Base-by-base conservation (phyloP, 2,888 invertebrate species). In the Eristalis tenax region DNA sequence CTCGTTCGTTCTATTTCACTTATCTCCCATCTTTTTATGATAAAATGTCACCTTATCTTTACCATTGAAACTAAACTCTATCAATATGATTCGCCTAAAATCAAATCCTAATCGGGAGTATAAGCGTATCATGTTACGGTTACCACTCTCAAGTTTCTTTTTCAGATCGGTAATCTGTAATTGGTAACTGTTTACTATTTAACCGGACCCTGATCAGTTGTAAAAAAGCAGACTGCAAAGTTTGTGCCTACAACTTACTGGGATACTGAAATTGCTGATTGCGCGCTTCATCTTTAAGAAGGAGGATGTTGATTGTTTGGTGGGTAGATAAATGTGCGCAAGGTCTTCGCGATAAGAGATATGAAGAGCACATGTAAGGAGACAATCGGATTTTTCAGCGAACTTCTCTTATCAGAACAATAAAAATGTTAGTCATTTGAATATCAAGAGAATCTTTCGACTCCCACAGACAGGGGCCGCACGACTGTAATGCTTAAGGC, bases 81-180 rank as follows among this genome's bases (percentile, higher is more conserved):
- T 50, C 15, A 50, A 13, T 35, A 82, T 43, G 4, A 64, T 76
- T 23, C 35, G 70, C 70, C 76, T 75, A 43, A 65, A 61, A 71
- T 82, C 76, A 43, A 65, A 82, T 18, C 64, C 70, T 59, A 71
- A 66, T 76, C 76, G 70, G 2, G n/a, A 59, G 26, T 71, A 71
- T 22, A 65, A 0, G n/a, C 76, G 70, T 70, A 82, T 43, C 82
- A 82, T 76, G 28, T 43, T 26, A 26, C 26, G 26, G 26, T 26
- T 59, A 26, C 11, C 28, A 43, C 22, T 66, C 22, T 40, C 8
- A 38, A 35, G n/a, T 15, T 18, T 57, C 40, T 2, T 23, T n/a
- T 18, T n/a, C 22, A n/a, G 32, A 59, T 66, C 40, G 22, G 6
- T 18, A 22, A 78, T 78, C 70, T 23, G 18, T 32, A 57, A 65